phyloP scores from a whole-genome alignment of 2,113 vertebrate species.

The Cettia cetti region DNA sequence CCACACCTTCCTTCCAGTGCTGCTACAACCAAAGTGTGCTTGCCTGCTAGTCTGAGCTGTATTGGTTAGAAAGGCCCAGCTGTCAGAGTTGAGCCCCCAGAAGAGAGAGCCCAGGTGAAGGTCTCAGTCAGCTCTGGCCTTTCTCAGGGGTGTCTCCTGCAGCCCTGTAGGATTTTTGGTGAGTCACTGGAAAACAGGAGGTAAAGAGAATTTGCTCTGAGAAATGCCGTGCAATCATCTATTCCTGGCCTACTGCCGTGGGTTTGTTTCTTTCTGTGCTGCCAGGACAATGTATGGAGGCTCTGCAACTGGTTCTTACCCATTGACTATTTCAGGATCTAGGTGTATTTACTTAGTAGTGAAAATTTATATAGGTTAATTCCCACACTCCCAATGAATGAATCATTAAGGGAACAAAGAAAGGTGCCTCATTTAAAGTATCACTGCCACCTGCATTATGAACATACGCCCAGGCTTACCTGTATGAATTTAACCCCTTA shows the following conservation, averaged over 20 bases:
- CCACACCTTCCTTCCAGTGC: background rate
- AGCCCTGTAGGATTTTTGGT: background rate
- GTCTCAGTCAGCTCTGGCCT: background rate
- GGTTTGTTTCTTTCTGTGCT: background rate
- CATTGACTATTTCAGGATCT: constrained; percentile 59
- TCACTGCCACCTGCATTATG: background rate
- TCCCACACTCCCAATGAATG: constrained; percentile 44
- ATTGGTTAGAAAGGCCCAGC: background rate
- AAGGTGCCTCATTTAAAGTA: constrained; percentile 34
- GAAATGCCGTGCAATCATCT: background rate
- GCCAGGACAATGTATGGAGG: background rate
- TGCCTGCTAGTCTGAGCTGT: background rate
- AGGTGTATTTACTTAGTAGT: constrained; percentile 55
- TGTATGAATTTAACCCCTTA: constrained; percentile 21
- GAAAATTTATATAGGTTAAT: constrained; percentile 63
- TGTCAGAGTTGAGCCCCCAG: background rate
- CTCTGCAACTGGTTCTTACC: constrained; percentile 39
- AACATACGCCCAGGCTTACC: constrained; percentile 21
- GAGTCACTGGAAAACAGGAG: background rate
- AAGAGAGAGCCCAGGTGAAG: background rate
- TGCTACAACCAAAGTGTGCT: background rate
- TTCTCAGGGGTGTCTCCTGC: background rate
- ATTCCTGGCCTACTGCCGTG: background rate
- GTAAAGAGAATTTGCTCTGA: background rate
- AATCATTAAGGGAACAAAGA: constrained; percentile 54